A percentile compares a stretch with the other conserved stretches of the same genome.
Conservation (phyloP, 2,888 invertebrate genomes). For the Aethes cnicana region DNA sequence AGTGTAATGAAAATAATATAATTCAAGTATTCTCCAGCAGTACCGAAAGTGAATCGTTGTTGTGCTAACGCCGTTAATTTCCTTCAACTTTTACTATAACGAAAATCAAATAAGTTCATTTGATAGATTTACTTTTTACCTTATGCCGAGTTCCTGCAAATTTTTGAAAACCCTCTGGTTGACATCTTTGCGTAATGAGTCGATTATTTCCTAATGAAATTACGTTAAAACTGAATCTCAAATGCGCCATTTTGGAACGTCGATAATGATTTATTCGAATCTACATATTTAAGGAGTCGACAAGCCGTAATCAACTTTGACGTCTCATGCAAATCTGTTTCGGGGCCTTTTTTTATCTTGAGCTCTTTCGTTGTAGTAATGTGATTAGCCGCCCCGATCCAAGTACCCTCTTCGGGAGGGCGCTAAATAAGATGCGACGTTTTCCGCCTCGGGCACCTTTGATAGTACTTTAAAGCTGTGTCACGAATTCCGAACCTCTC, state of each 20-base stretch:
- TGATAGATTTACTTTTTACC: background rate
- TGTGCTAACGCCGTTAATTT: too few relatives aligned
- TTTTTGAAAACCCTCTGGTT: too few relatives aligned
- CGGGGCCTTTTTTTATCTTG: slow-evolving; percentile 70
- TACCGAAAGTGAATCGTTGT: too few relatives aligned
- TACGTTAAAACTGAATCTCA: slow-evolving; percentile 3
- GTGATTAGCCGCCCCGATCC: slow-evolving; percentile 71
- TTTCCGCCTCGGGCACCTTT: slow-evolving; percentile 79
- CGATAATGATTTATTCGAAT: slow-evolving; percentile 51
- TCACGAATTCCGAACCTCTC: slow-evolving; percentile 77
- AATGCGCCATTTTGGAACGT: slow-evolving; percentile 33
- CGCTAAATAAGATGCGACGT: slow-evolving; percentile 80
- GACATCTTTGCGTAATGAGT: too few relatives aligned
- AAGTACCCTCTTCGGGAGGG: slow-evolving; percentile 64
- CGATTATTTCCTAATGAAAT: slow-evolving; percentile 4
- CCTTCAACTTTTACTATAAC: background rate
- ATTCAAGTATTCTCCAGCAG: background rate
- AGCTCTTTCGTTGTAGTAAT: slow-evolving; percentile 75
- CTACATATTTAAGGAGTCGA: slow-evolving; percentile 52
- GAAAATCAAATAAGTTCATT: too few relatives aligned
- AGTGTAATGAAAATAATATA: slow-evolving; percentile 36
- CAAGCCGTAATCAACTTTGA: slow-evolving; percentile 69
- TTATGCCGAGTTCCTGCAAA: too few relatives aligned
- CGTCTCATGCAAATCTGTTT: slow-evolving; percentile 78
- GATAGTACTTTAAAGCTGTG: slow-evolving; percentile 79